These are phyloP conservation scores for Selenia dentaria DNA, from an alignment of 2,888 invertebrate species.

Conservation along the genomic window DNA sequence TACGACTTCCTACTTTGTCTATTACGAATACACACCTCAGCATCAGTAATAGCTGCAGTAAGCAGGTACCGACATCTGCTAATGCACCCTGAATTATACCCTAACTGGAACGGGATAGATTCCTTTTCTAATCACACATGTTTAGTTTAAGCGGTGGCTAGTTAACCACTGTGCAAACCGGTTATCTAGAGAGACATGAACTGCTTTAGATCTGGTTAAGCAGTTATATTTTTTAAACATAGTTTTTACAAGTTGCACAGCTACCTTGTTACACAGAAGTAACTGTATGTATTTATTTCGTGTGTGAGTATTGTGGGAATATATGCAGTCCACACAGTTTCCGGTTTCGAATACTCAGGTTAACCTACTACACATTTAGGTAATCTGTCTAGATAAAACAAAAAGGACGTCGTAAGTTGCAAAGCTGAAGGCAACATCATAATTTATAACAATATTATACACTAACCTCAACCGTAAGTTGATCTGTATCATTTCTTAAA, in stretches of 20 bases:
- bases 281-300: too few relatives aligned
- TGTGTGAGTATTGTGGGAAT: too few relatives aligned
- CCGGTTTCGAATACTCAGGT: too few relatives aligned
- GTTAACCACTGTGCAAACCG: conserved; percentile 1
- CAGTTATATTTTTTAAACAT: too few relatives aligned
- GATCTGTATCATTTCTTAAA: conserved; percentile 19
- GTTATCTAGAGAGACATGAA: background rate
- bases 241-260: too few relatives aligned
- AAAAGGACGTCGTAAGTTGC: too few relatives aligned
- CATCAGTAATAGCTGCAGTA: background rate
- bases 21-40: background rate
- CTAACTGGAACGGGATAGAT: conserved; percentile 6
- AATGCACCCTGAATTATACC: conserved; percentile 14
- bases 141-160: conserved; percentile 14
- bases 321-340: too few relatives aligned
- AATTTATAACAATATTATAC: background rate
- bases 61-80: conserved; percentile 6
- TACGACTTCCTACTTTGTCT: background rate
- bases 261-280: too few relatives aligned
- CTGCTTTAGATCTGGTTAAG: too few relatives aligned
- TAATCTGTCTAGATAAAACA: too few relatives aligned
- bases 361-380: too few relatives aligned
- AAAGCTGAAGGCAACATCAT: background rate
- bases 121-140: conserved; percentile 8
- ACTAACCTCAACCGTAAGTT: background rate